Percentiles rank a stretch among this genome's conserved stretches.
Conservation (phyloP, 2,113 vertebrate species). For the Picathartes gymnocephalus region DNA sequence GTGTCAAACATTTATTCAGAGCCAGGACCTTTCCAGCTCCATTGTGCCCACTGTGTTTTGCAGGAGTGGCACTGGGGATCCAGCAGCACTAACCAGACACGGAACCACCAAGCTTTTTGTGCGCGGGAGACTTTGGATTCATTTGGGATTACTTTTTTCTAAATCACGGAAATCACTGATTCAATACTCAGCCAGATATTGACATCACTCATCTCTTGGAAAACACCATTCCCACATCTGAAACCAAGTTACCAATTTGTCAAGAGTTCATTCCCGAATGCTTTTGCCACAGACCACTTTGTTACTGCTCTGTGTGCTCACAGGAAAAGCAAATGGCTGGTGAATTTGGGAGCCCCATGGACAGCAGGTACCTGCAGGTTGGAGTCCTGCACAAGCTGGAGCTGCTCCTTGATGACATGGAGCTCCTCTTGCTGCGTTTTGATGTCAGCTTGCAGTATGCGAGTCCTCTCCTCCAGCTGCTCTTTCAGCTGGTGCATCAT, state of each 20-base stretch:
- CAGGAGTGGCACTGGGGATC: background rate
- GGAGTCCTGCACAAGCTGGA: slow-evolving; percentile 74
- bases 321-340: background rate
- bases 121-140: background rate
- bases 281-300: background rate
- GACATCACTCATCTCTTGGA: rapidly evolving
- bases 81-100: background rate
- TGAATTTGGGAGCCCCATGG: background rate
- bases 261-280: background rate
- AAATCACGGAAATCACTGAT: background rate
- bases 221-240: background rate
- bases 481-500: slow-evolving; percentile 86
- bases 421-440: slow-evolving; percentile 83
- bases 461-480: slow-evolving; percentile 84
- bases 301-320: background rate
- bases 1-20: background rate
- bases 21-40: background rate
- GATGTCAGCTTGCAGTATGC: slow-evolving; percentile 84
- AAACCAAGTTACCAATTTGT: background rate
- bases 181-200: background rate
- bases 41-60: background rate
- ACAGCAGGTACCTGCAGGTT: slow-evolving; percentile 77
- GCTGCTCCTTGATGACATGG: slow-evolving; percentile 85
- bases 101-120: rapidly evolving
- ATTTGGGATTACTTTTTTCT: background rate